Conservation (phyloP, 2,113 vertebrate genomes). For the Protobothrops mucrosquamatus region DNA sequence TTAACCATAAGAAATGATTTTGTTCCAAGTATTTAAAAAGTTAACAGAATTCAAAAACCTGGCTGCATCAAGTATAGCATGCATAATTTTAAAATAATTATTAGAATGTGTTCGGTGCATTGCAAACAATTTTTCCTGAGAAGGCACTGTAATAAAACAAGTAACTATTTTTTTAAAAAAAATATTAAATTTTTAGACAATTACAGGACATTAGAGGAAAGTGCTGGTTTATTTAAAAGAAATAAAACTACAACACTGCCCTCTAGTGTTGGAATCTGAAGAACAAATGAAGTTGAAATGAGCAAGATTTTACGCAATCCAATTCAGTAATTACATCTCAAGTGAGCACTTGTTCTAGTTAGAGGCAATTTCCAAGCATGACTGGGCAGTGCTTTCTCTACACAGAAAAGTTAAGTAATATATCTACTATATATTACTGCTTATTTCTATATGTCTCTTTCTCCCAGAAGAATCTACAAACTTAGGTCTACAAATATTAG, state of each 20-base stretch:
- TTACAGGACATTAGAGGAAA: not conserved
- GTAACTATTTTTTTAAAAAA: not conserved
- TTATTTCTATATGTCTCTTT: not conserved
- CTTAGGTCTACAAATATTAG: not conserved
- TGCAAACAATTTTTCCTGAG: not conserved
- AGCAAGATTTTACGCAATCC: not conserved
- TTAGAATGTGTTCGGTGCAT: slow-evolving; percentile 1
- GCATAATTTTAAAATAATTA: slow-evolving; percentile 3
- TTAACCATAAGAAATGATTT: not conserved
- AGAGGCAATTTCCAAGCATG: accelerated
- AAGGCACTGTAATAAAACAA: not conserved
- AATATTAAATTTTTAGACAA: not conserved
- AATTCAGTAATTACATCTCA: not conserved
- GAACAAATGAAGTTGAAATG: not conserved
- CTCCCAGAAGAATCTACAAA: not conserved
- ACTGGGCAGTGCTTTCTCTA: not conserved
- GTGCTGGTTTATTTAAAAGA: not conserved
- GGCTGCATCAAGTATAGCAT: not conserved
- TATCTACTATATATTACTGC: not conserved
- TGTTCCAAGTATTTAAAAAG: not conserved
- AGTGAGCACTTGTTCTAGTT: not conserved
- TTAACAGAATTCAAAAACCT: accelerated
- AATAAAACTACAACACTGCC: slow-evolving; percentile 64
- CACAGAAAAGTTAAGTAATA: not conserved
- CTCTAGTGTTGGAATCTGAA: slow-evolving; percentile 59